Base-by-base conservation (phyloP, 2,888 invertebrate genomes). In the Ochlodes sylvanus region DNA sequence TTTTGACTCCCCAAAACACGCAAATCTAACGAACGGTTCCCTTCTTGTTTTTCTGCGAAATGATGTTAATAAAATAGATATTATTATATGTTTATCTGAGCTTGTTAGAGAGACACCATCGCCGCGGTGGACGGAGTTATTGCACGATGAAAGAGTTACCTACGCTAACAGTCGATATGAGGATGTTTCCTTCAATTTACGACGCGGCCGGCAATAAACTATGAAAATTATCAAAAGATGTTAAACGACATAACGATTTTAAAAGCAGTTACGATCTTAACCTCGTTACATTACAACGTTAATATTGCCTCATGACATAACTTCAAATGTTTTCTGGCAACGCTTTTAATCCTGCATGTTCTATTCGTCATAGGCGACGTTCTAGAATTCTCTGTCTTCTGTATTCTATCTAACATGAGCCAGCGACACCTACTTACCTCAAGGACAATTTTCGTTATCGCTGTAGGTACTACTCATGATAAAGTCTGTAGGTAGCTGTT, bases 121-220 rank as follows among this genome's bases (percentile, higher is more conserved):
- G 52, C 1, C 14, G 2, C 14, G 21, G 21, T 41, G 14, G 38
- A 38, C 41, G 42, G 42, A 54, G 34, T 61, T 61, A 61, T 44
- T 32, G 2, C 17, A 32, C 42, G 66, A 17, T 34, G 66, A 67
- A 67, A 66, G 41, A 66, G 17, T 52, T 44, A 65, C 12, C 27
- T 32, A 55, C 44, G 55, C 19, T 60, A 32, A 38, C 52, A 32
- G 58, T 52, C 60, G 34, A 61, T 67, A 61, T 67, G 66, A 60
- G 34, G 65, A 65, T 67, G 61, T 61, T 61, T 61, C 42, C 42
- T 54, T 47, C 44, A 61, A 55, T 54, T 67, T 67, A 67, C 61
- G 60, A 61, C n/a, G 27, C 27, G n/a, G 27, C 27, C 27, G 17
- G 38, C 10, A 44, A 67, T 67, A 67, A 61, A 54, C 60, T 61